Percentiles rank a stretch among this genome's conserved stretches.
These are phyloP conservation scores for Carcinoscorpius rotundicauda DNA, from an alignment of 1,140 invertebrate species.

Conservation along the genomic window DNA sequence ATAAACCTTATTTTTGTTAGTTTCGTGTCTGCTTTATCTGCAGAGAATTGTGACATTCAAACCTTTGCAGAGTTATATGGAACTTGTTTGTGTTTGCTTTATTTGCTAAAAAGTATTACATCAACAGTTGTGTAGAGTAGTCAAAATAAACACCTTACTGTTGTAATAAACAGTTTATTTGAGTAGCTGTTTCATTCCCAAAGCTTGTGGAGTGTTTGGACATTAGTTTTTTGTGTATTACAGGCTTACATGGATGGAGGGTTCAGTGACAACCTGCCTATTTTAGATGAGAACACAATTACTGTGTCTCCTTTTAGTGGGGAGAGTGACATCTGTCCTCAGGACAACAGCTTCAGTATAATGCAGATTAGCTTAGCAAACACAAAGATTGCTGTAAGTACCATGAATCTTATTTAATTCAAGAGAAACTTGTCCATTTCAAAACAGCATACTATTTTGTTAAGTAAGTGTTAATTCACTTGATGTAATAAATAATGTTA, in stretches of 20 bases:
- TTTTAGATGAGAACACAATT: slow-evolving; percentile 86
- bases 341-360: slow-evolving; percentile 47
- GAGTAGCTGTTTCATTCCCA: too few species aligned
- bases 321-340: slow-evolving; percentile 94
- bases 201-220: too few species aligned
- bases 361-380: slow-evolving; percentile 77
- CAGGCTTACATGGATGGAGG: slow-evolving; percentile 91
- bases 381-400: slow-evolving; percentile 71
- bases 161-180: too few species aligned
- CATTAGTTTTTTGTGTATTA: slow-evolving; percentile 4
- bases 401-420: not conserved
- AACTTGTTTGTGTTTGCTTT: too few species aligned
- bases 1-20: too few species aligned
- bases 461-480: not conserved
- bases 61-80: too few species aligned
- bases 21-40: too few species aligned
- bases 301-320: slow-evolving; percentile 96
- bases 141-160: too few species aligned
- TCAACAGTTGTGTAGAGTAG: too few species aligned
- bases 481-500: not conserved
- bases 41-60: too few species aligned
- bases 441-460: too few species aligned
- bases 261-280: slow-evolving; percentile 88
- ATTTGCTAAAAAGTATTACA: too few species aligned
- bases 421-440: not conserved